A percentile compares a stretch with the other conserved stretches of the same genome.
Conservation (phyloP, 2,888 invertebrate genomes). For the Drosophila mulleri region DNA sequence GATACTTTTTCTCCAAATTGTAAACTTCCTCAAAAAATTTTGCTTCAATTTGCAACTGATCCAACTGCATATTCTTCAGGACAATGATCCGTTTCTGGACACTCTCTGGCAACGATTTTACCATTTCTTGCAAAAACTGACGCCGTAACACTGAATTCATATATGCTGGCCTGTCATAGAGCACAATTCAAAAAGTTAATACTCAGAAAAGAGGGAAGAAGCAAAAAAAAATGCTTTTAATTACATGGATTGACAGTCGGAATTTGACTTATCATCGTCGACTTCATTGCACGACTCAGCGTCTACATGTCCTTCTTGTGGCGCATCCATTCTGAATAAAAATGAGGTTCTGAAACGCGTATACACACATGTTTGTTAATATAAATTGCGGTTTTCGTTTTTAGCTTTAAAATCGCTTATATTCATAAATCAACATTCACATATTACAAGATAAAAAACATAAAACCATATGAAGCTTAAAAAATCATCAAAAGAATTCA, state of each 20-base stretch:
- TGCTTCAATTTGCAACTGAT: slow-evolving; percentile 94
- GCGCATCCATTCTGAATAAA: slow-evolving; percentile 65
- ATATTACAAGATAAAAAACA: background rate
- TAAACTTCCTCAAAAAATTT: slow-evolving; percentile 95
- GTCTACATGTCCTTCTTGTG: slow-evolving; percentile 62
- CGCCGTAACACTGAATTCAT: slow-evolving; percentile 84
- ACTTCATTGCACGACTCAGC: slow-evolving; percentile 65
- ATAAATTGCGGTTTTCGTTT: background rate
- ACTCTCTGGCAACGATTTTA: slow-evolving; percentile 80
- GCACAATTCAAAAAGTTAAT: background rate
- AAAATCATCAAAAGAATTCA: background rate
- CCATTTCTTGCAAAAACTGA: slow-evolving; percentile 84
- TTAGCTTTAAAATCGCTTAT: background rate
- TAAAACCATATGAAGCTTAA: background rate
- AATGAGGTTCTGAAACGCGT: slow-evolving; percentile 33
- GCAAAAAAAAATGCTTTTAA: slow-evolving; percentile 14
- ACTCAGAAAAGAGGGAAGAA: background rate
- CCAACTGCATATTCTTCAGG: slow-evolving; percentile 94
- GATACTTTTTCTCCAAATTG: slow-evolving; percentile 84
- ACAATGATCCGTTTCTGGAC: slow-evolving; percentile 95
- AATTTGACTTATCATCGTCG: slow-evolving; percentile 70
- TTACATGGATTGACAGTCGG: slow-evolving; percentile 73
- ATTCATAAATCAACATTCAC: background rate
- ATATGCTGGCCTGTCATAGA: slow-evolving; percentile 77
- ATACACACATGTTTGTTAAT: slow-evolving; percentile 17